phyloP scores from a whole-genome alignment of 2,888 invertebrate species.

The Troides oblongomaculatus region DNA sequence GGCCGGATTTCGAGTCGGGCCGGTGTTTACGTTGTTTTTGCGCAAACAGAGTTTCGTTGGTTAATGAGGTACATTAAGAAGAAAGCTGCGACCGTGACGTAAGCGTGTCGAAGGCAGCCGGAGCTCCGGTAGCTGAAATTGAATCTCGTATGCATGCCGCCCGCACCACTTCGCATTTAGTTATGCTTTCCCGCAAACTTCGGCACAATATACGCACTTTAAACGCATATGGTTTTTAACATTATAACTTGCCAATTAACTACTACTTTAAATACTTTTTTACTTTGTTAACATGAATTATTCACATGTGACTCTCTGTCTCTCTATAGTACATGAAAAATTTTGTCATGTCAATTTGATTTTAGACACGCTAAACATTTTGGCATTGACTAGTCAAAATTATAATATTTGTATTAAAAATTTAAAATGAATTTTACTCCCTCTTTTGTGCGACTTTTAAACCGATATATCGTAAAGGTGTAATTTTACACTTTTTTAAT shows the following conservation, averaged over 20 bases:
- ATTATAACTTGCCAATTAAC: conserved; percentile 18
- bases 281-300: background rate
- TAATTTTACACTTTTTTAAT: too few relatives aligned
- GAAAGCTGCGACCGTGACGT: conserved; percentile 51
- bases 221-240: conserved; percentile 1
- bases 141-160: conserved; percentile 66
- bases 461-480: too few relatives aligned
- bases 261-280: background rate
- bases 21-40: conserved; percentile 48
- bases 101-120: conserved; percentile 39
- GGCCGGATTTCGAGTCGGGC: conserved; percentile 53
- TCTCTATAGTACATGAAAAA: too few relatives aligned
- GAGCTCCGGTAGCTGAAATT: conserved; percentile 66
- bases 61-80: conserved; percentile 68
- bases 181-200: conserved; percentile 52
- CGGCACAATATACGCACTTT: background rate
- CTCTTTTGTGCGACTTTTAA: too few relatives aligned
- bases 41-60: conserved; percentile 55
- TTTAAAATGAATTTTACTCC: too few relatives aligned
- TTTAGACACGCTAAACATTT: too few relatives aligned
- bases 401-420: too few relatives aligned
- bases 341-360: too few relatives aligned
- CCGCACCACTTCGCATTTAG: conserved; percentile 56
- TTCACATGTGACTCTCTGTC: too few relatives aligned
- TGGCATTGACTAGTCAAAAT: too few relatives aligned